These are phyloP conservation scores for Apamea crenata DNA, from an alignment of 2,888 invertebrate genomes.

Conservation along the genomic window DNA sequence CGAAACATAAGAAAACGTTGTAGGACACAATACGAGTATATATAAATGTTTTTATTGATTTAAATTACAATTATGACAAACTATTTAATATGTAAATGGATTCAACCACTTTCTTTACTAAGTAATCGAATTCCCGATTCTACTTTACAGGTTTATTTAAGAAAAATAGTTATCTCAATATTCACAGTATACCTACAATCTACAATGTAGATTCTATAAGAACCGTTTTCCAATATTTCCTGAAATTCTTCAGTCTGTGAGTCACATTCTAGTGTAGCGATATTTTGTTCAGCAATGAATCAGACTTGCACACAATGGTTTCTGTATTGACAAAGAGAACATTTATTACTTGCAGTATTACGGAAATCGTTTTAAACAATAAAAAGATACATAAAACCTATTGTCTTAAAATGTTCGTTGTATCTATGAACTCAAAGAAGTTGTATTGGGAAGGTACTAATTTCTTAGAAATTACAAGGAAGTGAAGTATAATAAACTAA, in stretches of 20 bases:
- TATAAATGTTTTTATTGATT: background rate
- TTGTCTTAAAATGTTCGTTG: background rate
- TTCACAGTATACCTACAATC: background rate
- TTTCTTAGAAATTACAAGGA: background rate
- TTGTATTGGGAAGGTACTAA: background rate
- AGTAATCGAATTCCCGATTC: background rate
- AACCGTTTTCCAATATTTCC: conserved; percentile 15
- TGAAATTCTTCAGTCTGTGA: conserved; percentile 1
- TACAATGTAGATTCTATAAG: no score
- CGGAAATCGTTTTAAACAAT: conserved; percentile 26
- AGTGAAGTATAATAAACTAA: background rate
- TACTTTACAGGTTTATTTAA: no score
- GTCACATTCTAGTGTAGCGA: conserved; percentile 14
- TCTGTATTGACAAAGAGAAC: conserved; percentile 1
- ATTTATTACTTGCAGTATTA: conserved; percentile 11
- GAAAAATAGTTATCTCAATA: background rate
- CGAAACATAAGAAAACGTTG: background rate
- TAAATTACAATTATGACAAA: no score
- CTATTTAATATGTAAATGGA: no score
- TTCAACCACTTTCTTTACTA: background rate
- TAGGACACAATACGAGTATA: background rate
- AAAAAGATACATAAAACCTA: conserved; percentile 3
- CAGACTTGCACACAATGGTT: conserved; percentile 25
- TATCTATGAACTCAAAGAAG: background rate
- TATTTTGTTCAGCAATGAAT: conserved; percentile 31